Conservation (phyloP, 2,797 vertebrate genomes). For the Acrossocheilus fasciatus region DNA sequence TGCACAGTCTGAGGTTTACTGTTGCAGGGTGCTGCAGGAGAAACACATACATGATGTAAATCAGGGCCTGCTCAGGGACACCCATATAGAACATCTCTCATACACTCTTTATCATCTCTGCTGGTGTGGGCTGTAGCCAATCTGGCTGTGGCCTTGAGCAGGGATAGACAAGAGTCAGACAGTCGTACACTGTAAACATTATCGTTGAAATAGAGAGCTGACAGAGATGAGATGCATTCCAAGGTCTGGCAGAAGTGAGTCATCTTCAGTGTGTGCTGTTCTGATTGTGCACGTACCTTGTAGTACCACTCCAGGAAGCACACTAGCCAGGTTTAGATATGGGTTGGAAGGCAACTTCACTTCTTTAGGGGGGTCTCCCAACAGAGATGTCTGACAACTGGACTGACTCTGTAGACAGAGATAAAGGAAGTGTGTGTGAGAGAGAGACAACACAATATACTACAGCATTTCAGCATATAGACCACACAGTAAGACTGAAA, state of each 20-base stretch:
- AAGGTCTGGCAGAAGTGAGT: constrained; percentile 28
- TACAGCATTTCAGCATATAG: background rate
- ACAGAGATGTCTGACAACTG: constrained; percentile 87
- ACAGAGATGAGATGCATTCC: constrained; percentile 23
- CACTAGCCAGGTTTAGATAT: constrained; percentile 94
- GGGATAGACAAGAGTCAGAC: constrained; percentile 45
- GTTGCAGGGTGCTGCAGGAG: constrained; percentile 75
- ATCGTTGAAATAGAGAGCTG: constrained; percentile 32
- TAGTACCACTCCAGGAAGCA: constrained; percentile 89
- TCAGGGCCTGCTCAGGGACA: constrained; percentile 20
- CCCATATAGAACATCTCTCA: constrained; percentile 13
- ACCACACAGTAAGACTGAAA: background rate
- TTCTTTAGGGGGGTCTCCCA: constrained; percentile 96
- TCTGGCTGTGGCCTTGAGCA: constrained; percentile 47
- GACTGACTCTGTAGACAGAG: constrained; percentile 71
- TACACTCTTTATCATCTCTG: constrained; percentile 15
- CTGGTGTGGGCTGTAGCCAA: constrained; percentile 39
- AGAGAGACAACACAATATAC: background rate
- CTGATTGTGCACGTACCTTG: constrained; percentile 75
- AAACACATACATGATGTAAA: constrained; percentile 42
- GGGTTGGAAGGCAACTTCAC: constrained; percentile 94
- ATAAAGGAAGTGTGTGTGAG: background rate
- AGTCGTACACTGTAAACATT: constrained; percentile 43
- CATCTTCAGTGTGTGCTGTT: constrained; percentile 34
- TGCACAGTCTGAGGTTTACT: constrained; percentile 79